A percentile compares a stretch with the other conserved stretches of the same genome.
These are phyloP conservation scores for Microtus richardsoni DNA, from an alignment of 2,113 vertebrate species.

Conservation along the genomic window DNA sequence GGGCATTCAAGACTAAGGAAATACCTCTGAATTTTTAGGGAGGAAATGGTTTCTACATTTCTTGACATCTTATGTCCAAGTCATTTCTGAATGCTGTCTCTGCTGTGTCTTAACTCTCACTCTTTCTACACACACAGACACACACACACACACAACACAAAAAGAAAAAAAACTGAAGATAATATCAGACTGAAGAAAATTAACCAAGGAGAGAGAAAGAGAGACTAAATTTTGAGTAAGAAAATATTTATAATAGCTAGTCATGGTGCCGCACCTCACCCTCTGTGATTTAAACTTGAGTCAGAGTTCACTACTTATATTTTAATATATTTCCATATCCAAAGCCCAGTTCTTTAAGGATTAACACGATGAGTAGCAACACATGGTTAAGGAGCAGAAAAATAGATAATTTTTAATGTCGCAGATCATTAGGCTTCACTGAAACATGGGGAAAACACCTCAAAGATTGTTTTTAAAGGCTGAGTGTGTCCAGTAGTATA, in stretches of 20 bases:
- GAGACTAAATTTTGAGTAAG: neutral
- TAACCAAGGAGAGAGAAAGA: neutral
- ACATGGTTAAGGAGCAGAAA: no score
- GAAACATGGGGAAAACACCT: neutral
- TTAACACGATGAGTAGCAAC: no score
- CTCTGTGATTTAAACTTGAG: neutral
- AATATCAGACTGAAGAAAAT: slow-evolving; percentile 6
- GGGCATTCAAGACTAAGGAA: neutral
- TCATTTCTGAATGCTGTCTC: neutral
- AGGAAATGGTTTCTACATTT: neutral
- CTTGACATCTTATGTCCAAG: neutral
- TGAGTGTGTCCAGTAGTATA: neutral
- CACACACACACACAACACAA: neutral
- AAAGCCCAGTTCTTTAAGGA: no score
- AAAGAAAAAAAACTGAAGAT: neutral
- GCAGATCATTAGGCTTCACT: no score
- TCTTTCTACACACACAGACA: neutral
- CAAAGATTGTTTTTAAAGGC: neutral
- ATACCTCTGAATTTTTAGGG: neutral
- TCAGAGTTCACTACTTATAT: no score
- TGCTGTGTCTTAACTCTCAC: neutral
- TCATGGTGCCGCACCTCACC: neutral
- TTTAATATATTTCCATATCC: no score
- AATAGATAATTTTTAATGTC: no score
- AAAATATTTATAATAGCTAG: neutral